Base-by-base conservation (phyloP, 23 tunicate genomes). In the Clavelina lepadiformis region DNA sequence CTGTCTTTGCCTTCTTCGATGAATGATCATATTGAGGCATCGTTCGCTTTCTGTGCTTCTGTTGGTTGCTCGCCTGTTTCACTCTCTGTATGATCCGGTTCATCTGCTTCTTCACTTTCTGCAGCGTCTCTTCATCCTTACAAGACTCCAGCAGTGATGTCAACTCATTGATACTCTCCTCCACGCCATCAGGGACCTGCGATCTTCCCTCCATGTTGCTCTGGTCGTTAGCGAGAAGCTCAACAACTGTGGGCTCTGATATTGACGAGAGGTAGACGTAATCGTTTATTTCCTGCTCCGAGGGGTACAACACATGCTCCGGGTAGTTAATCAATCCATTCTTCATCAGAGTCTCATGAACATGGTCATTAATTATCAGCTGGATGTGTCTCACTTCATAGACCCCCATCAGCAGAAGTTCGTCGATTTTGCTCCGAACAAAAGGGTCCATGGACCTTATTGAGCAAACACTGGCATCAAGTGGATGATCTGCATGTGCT, bases 401-500 rank as follows among this genome's bases (percentile, higher is more conserved):
- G 1, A 25, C 15, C 1, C 84, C 84, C 1, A 58, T 7, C 41
- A 28, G 24, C 7, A 78, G 35, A 3, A 78, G 41, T 28, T 78
- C 84, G 31, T 78, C 84, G 11, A 78, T 68, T 34, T 78, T 78
- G 23, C 32, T 21, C 31, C 65, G 58, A 34, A 78, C 62, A 33
- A 58, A 68, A 31, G 84, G 84, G 49, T 78, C 62, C 38, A 78
- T 58, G 0, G 35, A 24, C 36, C 58, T 58, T 2, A 78, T 13
- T 23, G 75, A 25, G 5, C 29, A 11, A 11, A 30, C 18, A 20
- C 30, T 33, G n/a, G 56, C 58, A 64, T 76, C 74, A 19, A 26
- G 19, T 1, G 82, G 82, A 47, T 68, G 84, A 33, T 58, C 69
- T 1, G 69, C 7, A 46, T 78, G 84, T 2, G 84, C 84, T 65